Evolutionary conservation across 2,888 invertebrate genomes (phyloP), one percentile per base, ranked within the genome.

Genomic region (Amiota communis): DNA sequence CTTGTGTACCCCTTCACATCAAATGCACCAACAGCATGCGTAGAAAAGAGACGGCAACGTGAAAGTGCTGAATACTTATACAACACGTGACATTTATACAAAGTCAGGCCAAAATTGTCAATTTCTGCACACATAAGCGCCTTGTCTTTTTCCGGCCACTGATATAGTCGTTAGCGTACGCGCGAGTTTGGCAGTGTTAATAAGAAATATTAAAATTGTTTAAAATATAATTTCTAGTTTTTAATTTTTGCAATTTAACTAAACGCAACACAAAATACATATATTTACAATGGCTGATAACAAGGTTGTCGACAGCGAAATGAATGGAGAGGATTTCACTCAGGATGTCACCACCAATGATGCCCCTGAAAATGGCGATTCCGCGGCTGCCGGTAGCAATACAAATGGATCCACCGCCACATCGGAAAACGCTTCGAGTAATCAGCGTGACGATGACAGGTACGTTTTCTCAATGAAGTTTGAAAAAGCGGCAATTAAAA

Each of bases 241-340:
- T 53, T 77, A 78, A 78, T 80, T 82, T 77, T 78, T 73, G 75
- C 70, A 77, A 77, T 20, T 53, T 6, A 48, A 63, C 49, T 53
- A 65, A 65, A 65, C 53, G 48, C 15, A 59, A 77, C 68, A 79
- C 63, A 75, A 75, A 75, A 74, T 61, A 65, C n/a, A n/a, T n/a
- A 46, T 36, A 69, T 72, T 74, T 63, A 81, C 70, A 84, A 92
- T 92, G 92, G 91, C 92, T 78, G 92, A 88, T 68, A 68, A 68
- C 67, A 91, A 90, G 87, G 91, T 93, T 91, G 87, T 87, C 75
- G 93, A 93, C 88, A 92, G 91, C 91, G 91, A 92, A 86, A 94
- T 94, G 93, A 94, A 94, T 91, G 94, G 94, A 90, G 95, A 94
- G 91, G 94, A 94, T 90, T 94, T 94, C 91, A 94, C 94, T 83